phyloP scores from a whole-genome alignment of 2,113 vertebrate species.

The Elephas maximus region DNA sequence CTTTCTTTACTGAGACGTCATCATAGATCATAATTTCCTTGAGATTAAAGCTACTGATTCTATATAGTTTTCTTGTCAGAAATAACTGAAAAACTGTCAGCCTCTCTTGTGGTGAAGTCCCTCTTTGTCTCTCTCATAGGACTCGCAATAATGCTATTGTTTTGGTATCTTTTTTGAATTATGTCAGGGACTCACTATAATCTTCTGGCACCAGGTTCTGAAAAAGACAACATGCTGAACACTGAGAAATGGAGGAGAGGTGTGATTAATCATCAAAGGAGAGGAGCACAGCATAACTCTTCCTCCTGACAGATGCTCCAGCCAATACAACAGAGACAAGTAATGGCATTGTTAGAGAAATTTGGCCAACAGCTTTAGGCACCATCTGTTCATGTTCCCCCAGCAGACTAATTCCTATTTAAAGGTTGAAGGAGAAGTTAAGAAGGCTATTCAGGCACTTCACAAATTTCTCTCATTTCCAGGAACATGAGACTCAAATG shows the following conservation, averaged over 20 bases:
- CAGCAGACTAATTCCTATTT: constrained; percentile 10
- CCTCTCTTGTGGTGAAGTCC: constrained; percentile 5
- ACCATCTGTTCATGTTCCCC: constrained; percentile 56
- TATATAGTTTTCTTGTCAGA: constrained; percentile 55
- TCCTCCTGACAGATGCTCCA: constrained; percentile 29
- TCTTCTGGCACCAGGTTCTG: constrained; percentile 58
- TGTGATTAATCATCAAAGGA: constrained; percentile 69
- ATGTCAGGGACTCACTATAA: constrained; percentile 56
- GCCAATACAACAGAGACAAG: background rate
- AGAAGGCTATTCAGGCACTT: constrained; percentile 38
- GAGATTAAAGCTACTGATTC: constrained; percentile 42
- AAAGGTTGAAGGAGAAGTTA: background rate
- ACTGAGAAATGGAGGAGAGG: constrained; percentile 41
- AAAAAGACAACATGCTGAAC: constrained; percentile 39
- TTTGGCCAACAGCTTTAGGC: constrained; percentile 27
- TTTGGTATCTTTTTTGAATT: constrained; percentile 70
- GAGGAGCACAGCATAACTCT: background rate
- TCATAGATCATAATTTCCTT: constrained; percentile 62
- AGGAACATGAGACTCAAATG: background rate
- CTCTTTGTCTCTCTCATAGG: constrained; percentile 65
- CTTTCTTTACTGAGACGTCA: constrained; percentile 61
- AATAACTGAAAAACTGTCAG: constrained; percentile 66
- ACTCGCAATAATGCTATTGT: constrained; percentile 34
- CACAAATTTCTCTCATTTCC: constrained; percentile 29
- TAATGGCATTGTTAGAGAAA: constrained; percentile 5